A percentile compares a stretch with the other conserved stretches of the same genome.
Evolutionary conservation across 2,797 vertebrate genomes (phyloP).

Genomic region (Eupleurogrammus muticus): DNA sequence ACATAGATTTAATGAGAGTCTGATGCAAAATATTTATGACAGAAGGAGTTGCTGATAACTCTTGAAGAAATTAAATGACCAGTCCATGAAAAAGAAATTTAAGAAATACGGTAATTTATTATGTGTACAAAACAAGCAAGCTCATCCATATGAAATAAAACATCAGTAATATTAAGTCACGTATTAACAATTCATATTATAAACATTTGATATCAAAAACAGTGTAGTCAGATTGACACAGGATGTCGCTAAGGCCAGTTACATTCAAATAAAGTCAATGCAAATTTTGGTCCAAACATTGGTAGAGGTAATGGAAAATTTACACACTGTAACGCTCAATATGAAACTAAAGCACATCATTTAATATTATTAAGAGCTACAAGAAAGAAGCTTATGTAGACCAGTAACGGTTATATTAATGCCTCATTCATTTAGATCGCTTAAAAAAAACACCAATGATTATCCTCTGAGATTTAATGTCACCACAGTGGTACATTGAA

Average conservation of each 20-base stretch:
- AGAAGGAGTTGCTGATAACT: neutral
- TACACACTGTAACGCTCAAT: neutral
- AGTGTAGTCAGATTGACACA: constrained; percentile 5
- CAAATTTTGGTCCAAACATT: neutral
- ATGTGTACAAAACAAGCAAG: constrained; percentile 34
- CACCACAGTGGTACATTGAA: constrained; percentile 27
- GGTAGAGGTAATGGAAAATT: neutral
- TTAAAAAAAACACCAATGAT: constrained; percentile 28
- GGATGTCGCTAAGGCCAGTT: constrained; percentile 3
- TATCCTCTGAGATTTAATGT: constrained; percentile 42
- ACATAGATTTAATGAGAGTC: neutral
- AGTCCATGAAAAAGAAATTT: neutral
- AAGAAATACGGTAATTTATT: constrained; percentile 19
- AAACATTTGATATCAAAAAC: constrained; percentile 16
- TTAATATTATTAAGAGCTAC: constrained; percentile 15
- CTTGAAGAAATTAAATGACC: neutral
- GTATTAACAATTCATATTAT: constrained; percentile 8
- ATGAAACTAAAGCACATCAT: neutral
- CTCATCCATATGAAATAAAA: constrained; percentile 13
- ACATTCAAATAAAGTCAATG: constrained; percentile 12
- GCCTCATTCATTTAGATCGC: constrained; percentile 14
- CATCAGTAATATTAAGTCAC: neutral
- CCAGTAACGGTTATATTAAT: neutral
- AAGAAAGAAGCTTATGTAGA: constrained; percentile 1
- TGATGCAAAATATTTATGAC: neutral